phyloP scores from a whole-genome alignment of 2,888 invertebrate genomes.

The Agapetus fuscipes region DNA sequence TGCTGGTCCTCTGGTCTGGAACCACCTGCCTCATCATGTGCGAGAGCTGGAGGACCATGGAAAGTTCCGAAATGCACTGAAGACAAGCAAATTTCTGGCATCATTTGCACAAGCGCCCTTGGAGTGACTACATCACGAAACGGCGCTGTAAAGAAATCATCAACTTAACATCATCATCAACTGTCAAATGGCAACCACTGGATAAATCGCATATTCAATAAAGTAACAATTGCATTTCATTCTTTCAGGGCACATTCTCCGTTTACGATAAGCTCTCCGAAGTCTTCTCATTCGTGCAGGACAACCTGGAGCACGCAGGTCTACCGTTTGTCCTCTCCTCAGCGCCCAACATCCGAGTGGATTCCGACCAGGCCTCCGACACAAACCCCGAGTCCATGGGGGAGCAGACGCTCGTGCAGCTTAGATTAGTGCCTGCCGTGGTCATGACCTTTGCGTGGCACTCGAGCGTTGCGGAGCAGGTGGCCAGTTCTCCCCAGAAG shows the following conservation, averaged over 20 bases:
- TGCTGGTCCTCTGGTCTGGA: no score
- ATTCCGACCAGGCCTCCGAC: constrained; percentile 1
- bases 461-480: constrained; percentile 39
- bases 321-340: constrained; percentile 61
- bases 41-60: no score
- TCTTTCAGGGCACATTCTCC: constrained; percentile 75
- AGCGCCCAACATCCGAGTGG: constrained; percentile 56
- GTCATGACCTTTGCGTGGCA: constrained; percentile 70
- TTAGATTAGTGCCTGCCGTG: constrained; percentile 73
- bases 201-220: no score
- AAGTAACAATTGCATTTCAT: no score
- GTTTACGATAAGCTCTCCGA: constrained; percentile 68
- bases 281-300: constrained; percentile 70
- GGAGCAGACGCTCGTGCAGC: constrained; percentile 65
- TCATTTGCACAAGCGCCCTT: no score
- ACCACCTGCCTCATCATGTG: no score
- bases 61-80: no score
- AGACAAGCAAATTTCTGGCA: no score
- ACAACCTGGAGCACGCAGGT: constrained; percentile 58
- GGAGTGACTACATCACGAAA: no score
- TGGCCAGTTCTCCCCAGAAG: constrained; percentile 40
- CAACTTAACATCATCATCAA: no score
- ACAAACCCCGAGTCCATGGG: constrained; percentile 48
- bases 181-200: no score
- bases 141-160: no score